Evolutionary conservation across 2,888 invertebrate species (phyloP).

Genomic region (Terebella lapidaria): DNA sequence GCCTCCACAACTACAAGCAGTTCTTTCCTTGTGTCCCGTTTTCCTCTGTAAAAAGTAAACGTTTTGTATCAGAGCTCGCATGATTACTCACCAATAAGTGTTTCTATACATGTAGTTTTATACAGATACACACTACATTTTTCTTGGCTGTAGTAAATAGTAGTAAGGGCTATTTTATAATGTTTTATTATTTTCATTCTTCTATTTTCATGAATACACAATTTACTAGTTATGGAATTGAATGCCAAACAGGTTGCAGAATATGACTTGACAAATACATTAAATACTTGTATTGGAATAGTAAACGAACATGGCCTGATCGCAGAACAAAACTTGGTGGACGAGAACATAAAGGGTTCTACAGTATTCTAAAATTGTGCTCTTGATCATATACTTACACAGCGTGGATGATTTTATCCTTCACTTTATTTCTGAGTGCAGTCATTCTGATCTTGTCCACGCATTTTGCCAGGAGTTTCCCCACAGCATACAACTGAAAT

Average conservation of each 20-base stretch:
- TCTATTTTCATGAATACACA: too few relatives aligned
- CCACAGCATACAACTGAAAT: not conserved
- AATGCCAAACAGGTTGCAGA: too few relatives aligned
- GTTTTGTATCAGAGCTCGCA: not conserved
- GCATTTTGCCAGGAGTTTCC: not conserved
- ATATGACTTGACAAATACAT: too few relatives aligned
- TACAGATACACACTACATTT: not conserved
- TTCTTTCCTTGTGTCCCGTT: not conserved
- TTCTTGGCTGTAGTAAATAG: too few relatives aligned
- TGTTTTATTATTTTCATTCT: too few relatives aligned
- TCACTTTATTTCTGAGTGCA: not conserved
- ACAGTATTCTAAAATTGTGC: too few relatives aligned
- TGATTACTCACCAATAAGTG: not conserved
- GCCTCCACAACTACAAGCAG: not conserved
- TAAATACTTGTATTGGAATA: too few relatives aligned
- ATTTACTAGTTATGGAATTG: too few relatives aligned
- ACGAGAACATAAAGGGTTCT: too few relatives aligned
- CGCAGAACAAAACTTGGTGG: too few relatives aligned
- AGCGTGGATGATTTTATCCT: not conserved
- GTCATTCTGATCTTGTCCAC: not conserved
- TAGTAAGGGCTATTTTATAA: too few relatives aligned
- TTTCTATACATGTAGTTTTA: not conserved
- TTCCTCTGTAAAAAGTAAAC: slow-evolving; percentile 1
- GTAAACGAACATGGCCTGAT: too few relatives aligned
- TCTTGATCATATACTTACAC: not conserved